Evolutionary conservation across 2,888 invertebrate genomes (phyloP).

Genomic region (Campopleginae sp.): DNA sequence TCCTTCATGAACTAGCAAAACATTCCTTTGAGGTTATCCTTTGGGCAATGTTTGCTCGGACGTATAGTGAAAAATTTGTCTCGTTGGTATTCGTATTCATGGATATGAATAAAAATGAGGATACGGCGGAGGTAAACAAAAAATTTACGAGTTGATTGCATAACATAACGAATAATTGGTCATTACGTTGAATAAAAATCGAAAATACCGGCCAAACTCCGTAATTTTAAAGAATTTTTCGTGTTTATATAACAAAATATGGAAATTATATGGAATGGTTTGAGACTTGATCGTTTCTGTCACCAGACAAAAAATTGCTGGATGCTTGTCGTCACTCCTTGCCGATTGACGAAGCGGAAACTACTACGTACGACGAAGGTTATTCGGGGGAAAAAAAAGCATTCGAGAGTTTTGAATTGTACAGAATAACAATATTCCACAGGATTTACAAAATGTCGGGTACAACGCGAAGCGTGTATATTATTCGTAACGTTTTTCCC

Average conservation of each 20-base stretch:
- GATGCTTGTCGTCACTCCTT: too few species aligned
- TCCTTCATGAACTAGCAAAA: neutral
- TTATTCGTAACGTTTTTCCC: slow-evolving; percentile 51
- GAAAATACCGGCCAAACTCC: too few species aligned
- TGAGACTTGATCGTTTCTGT: too few species aligned
- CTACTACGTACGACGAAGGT: neutral
- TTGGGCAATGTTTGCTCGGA: neutral
- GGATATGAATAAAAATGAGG: neutral
- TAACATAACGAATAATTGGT: neutral
- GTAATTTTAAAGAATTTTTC: too few species aligned
- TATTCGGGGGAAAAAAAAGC: neutral
- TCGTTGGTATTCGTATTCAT: neutral
- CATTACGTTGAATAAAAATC: too few species aligned
- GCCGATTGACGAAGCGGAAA: neutral
- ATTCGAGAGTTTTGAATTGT: neutral
- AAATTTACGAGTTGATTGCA: neutral
- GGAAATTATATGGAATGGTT: too few species aligned
- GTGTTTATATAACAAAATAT: too few species aligned
- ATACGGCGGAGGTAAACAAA: neutral
- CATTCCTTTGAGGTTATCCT: neutral
- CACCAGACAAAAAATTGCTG: too few species aligned
- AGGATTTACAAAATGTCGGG: neutral
- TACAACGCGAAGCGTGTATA: slow-evolving; percentile 2
- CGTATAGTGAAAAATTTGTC: neutral
- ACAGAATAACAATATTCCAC: neutral